Evolutionary conservation across 2,113 vertebrate genomes (phyloP).

Genomic region (Penelope pileata): DNA sequence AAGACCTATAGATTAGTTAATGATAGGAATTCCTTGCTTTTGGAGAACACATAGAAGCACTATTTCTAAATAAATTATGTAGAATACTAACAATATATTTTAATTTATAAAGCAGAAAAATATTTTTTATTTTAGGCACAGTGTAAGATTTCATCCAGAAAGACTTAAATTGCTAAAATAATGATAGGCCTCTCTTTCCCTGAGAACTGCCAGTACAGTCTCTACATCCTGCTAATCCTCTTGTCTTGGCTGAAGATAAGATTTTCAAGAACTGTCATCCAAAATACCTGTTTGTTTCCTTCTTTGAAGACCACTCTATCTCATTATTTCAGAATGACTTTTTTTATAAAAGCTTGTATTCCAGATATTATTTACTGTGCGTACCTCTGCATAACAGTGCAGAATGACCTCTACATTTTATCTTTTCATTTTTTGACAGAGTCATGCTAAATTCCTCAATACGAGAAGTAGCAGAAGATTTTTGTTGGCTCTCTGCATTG

Average conservation of each 20-base stretch:
- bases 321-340: neutral
- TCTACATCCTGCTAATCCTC: neutral
- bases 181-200: no score
- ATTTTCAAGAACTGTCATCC: neutral
- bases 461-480: neutral
- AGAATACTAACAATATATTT: neutral
- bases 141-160: neutral
- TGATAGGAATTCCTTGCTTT: neutral
- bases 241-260: neutral
- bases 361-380: neutral
- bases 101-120: neutral
- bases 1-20: neutral
- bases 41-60: accelerated
- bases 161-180: neutral
- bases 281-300: neutral
- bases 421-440: neutral
- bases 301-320: neutral
- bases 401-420: neutral
- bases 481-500: neutral
- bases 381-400: neutral
- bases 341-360: neutral
- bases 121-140: neutral
- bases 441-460: neutral
- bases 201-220: neutral
- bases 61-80: neutral